phyloP scores from a whole-genome alignment of 2,113 vertebrate species.

The Bos indicus region DNA sequence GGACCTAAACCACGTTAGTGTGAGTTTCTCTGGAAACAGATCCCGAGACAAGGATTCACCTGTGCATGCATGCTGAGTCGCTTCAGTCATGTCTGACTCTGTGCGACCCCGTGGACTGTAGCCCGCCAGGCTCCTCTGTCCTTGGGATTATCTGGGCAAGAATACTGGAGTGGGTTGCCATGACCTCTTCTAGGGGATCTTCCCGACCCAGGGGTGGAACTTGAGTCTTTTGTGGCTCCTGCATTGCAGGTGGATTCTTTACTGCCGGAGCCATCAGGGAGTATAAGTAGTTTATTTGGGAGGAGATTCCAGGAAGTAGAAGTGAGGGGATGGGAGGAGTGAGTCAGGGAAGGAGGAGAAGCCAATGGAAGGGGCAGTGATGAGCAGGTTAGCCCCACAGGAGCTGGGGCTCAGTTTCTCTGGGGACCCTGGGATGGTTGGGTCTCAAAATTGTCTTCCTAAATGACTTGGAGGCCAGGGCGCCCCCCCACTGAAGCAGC shows the following conservation, averaged over 20 bases:
- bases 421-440: not conserved
- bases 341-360: not conserved
- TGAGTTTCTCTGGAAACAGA: not conserved
- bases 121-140: not conserved
- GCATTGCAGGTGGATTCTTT: not conserved
- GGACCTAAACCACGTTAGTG: not conserved
- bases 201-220: not conserved
- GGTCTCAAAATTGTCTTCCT: not conserved
- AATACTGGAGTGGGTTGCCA: not conserved
- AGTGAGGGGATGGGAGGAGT: not conserved
- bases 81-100: not conserved
- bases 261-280: not conserved
- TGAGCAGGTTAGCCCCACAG: not conserved
- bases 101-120: accelerated
- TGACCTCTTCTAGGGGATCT: not conserved
- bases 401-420: not conserved
- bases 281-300: not conserved
- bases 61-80: not conserved
- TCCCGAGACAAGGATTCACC: not conserved
- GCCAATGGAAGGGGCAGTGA: not conserved
- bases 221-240: not conserved
- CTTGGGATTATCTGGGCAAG: not conserved
- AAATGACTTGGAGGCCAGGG: no score
- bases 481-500: not conserved
- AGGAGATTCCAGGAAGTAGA: not conserved